Conservation (phyloP, 2,113 vertebrate species). For the Empidonax traillii region DNA sequence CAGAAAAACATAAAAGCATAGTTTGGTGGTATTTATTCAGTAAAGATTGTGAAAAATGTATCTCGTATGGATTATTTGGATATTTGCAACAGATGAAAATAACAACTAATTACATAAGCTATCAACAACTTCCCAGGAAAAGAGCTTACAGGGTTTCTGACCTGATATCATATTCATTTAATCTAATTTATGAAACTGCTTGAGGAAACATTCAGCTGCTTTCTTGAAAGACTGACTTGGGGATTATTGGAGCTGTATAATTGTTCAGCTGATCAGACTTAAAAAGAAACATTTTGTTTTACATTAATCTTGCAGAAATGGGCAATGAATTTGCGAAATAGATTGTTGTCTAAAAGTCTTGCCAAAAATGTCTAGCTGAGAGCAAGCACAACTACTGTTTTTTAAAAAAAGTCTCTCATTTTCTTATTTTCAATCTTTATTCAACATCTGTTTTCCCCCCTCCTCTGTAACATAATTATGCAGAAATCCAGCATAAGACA, state of each 20-base stretch:
- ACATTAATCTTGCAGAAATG: conserved; percentile 69
- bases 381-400: background rate
- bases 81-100: conserved; percentile 13
- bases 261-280: conserved; percentile 56
- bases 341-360: conserved; percentile 53
- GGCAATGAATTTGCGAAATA: conserved; percentile 59
- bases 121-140: conserved; percentile 11
- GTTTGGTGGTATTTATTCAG: background rate
- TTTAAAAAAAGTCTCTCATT: background rate
- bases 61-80: conserved; percentile 8
- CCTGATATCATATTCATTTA: conserved; percentile 55
- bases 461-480: conserved; percentile 60
- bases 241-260: conserved; percentile 54
- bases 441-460: conserved; percentile 62
- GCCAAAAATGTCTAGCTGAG: conserved; percentile 31
- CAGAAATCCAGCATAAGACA: conserved; percentile 58
- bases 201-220: conserved; percentile 56
- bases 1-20: background rate
- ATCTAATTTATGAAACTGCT: conserved; percentile 62
- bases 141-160: conserved; percentile 36
- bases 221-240: conserved; percentile 57
- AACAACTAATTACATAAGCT: conserved; percentile 28
- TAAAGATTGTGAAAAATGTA: background rate
- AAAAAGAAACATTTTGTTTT: conserved; percentile 61
- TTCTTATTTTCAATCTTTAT: conserved; percentile 62